Evolutionary conservation across 2,113 vertebrate species (phyloP).

Genomic region (Triplophysa siluroides): DNA sequence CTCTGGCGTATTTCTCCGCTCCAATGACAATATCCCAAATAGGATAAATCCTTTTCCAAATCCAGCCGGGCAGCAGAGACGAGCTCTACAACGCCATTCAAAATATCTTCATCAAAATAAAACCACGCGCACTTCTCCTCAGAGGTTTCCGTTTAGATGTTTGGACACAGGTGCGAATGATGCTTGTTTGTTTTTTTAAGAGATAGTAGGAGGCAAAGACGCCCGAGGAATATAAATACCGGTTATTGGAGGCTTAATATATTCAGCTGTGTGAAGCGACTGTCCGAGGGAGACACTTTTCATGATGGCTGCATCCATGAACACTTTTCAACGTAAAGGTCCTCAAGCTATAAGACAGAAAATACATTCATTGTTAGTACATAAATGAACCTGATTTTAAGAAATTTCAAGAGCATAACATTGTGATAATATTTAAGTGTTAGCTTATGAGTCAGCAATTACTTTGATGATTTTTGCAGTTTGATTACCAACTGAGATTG

Average conservation of each 20-base stretch:
- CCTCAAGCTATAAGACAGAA: not conserved
- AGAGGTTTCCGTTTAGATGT: not conserved
- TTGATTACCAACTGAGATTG: no score
- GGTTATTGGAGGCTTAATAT: constrained; percentile 43
- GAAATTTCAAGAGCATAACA: not conserved
- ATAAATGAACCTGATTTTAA: not conserved
- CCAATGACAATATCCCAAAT: constrained; percentile 19
- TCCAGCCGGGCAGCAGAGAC: constrained; percentile 24
- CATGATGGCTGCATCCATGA: constrained; percentile 25
- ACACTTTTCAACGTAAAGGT: constrained; percentile 40
- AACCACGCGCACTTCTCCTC: not conserved
- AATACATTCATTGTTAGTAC: not conserved
- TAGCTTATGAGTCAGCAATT: no score
- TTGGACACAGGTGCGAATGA: not conserved
- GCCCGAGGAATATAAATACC: constrained; percentile 44
- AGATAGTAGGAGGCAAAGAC: constrained; percentile 10
- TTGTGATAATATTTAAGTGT: not conserved
- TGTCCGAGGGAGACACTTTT: not conserved
- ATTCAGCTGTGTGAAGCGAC: constrained; percentile 45
- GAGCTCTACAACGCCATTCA: constrained; percentile 21
- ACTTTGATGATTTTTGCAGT: no score
- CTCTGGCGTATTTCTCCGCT: constrained; percentile 1
- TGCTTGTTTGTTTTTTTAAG: not conserved
- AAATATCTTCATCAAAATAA: constrained; percentile 35
- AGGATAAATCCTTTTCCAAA: constrained; percentile 47